Evolutionary conservation across 2,888 invertebrate genomes (phyloP).

Genomic region (Adelognathus sp.): DNA sequence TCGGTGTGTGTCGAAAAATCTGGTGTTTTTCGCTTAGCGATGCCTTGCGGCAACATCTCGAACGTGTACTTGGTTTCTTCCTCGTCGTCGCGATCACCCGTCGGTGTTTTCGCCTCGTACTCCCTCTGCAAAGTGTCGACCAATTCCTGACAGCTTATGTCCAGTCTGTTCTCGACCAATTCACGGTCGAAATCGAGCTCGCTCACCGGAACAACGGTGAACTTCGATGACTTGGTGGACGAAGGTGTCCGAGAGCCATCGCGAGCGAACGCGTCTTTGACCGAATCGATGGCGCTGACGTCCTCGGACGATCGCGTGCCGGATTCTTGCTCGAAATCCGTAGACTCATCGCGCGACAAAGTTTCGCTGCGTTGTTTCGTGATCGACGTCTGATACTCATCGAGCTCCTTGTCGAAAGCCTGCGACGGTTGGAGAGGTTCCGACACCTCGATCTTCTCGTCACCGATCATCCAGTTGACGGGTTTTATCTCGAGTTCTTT

Average conservation of each 20-base stretch:
- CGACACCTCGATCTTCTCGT: constrained; percentile 78
- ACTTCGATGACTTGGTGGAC: constrained; percentile 63
- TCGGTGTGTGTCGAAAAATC: constrained; percentile 37
- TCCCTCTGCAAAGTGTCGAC: constrained; percentile 77
- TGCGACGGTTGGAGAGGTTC: constrained; percentile 76
- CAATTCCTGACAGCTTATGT: constrained; percentile 77
- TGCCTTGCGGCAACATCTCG: constrained; percentile 58
- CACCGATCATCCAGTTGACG: constrained; percentile 78
- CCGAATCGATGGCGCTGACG: constrained; percentile 68
- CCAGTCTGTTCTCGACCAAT: constrained; percentile 76
- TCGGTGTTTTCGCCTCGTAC: constrained; percentile 76
- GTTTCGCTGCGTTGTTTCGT: constrained; percentile 62
- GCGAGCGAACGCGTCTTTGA: constrained; percentile 56
- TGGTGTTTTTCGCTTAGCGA: neutral
- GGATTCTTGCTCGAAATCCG: constrained; percentile 68
- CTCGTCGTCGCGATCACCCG: constrained; percentile 67
- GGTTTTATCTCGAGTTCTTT: constrained; percentile 77
- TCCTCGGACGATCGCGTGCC: constrained; percentile 69
- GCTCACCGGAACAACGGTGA: constrained; percentile 71
- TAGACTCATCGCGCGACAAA: constrained; percentile 64
- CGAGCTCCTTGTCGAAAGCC: constrained; percentile 77
- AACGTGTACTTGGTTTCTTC: constrained; percentile 60
- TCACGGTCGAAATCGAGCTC: constrained; percentile 76
- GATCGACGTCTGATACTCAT: constrained; percentile 73
- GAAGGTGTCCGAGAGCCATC: constrained; percentile 10